Conservation (phyloP, 2,113 vertebrate species). For the Hemiprocne comata region DNA sequence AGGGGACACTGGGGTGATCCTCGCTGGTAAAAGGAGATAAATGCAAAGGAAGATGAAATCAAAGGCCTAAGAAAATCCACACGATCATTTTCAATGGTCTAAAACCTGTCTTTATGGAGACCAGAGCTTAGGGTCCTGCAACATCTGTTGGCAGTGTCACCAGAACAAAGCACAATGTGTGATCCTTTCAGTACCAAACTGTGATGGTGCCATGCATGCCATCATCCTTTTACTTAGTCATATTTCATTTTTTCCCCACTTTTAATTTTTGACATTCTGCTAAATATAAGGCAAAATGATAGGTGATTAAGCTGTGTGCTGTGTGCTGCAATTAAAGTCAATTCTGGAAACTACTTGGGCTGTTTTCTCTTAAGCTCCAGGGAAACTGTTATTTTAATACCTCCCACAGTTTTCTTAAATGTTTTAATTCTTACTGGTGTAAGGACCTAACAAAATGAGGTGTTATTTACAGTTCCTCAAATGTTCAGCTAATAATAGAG, state of each 20-base stretch:
- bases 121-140: neutral
- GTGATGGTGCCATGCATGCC: neutral
- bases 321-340: constrained; percentile 19
- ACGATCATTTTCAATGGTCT: neutral
- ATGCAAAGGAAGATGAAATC: neutral
- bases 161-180: neutral
- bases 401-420: constrained; percentile 10
- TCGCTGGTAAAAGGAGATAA: neutral
- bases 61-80: neutral
- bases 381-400: neutral
- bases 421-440: neutral
- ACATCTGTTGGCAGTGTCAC: neutral
- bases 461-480: neutral
- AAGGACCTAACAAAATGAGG: neutral
- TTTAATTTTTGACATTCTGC: neutral
- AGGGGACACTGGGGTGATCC: neutral
- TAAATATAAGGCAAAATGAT: neutral
- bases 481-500: neutral
- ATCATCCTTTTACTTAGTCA: neutral
- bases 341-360: neutral
- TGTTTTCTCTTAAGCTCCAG: neutral
- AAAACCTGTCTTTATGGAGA: neutral
- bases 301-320: neutral
- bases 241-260: neutral
- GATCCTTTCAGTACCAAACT: neutral